These are phyloP conservation scores for Diacarnus erythraeanus DNA, from an alignment of 37 sponge, comb jelly and placozoan species.

Conservation along the genomic window DNA sequence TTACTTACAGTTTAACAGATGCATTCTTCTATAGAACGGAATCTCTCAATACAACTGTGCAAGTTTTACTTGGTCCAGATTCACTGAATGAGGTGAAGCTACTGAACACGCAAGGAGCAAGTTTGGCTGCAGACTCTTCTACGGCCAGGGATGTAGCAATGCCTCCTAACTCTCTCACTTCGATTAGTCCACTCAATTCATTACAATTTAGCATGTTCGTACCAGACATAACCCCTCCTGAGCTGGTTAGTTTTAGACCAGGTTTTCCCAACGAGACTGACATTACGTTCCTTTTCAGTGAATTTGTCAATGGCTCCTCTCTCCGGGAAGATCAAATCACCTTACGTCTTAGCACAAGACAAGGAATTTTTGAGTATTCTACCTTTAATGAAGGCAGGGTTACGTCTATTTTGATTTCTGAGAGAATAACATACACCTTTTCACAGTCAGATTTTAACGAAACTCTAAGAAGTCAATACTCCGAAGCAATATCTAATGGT, in stretches of 20 bases:
- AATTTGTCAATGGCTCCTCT: constrained; percentile 12
- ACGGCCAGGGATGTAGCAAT: constrained; percentile 1
- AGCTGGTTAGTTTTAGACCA: neutral
- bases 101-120: neutral
- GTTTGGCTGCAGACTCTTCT: neutral
- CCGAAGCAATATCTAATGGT: constrained; percentile 1
- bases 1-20: neutral
- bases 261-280: neutral
- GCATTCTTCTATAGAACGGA: neutral
- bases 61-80: neutral
- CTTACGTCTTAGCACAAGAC: neutral
- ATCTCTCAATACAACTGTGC: neutral
- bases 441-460: neutral
- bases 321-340: neutral
- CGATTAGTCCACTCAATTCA: neutral
- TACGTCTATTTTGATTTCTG: neutral
- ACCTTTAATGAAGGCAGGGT: constrained; percentile 8
- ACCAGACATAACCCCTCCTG: constrained; percentile 21
- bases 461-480: neutral
- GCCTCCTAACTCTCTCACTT: neutral
- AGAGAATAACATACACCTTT: neutral
- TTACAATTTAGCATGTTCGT: neutral
- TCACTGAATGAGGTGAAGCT: neutral
- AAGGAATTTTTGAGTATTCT: neutral
- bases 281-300: constrained; percentile 14